A percentile compares a stretch with the other conserved stretches of the same genome.
Evolutionary conservation across 2,888 invertebrate genomes (phyloP).

Genomic region (Drosophila emarginata): DNA sequence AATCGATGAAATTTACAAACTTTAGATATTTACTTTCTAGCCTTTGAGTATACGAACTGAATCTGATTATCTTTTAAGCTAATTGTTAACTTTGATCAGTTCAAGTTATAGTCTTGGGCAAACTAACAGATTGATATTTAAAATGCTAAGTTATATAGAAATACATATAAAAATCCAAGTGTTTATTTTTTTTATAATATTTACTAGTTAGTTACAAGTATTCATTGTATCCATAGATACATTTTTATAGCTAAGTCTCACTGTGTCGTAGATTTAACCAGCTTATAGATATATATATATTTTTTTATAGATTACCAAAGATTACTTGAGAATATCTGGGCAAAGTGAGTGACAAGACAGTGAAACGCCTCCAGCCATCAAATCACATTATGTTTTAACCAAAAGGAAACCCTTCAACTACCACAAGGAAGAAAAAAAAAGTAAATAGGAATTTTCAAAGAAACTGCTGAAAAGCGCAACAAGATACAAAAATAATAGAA

Average conservation of each 20-base stretch:
- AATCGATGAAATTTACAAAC: too few relatives aligned
- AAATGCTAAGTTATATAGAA: too few relatives aligned
- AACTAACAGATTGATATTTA: too few relatives aligned
- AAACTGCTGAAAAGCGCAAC: conserved; percentile 71
- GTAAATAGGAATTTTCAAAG: conserved; percentile 50
- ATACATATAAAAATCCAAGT: too few relatives aligned
- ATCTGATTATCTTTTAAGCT: too few relatives aligned
- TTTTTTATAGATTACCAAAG: background rate
- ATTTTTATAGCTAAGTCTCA: background rate
- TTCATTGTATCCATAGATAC: background rate
- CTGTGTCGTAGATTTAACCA: background rate
- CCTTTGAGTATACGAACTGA: too few relatives aligned
- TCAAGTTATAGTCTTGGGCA: too few relatives aligned
- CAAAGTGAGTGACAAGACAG: conserved; percentile 26
- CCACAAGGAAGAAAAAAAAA: conserved; percentile 15
- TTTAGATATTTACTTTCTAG: too few relatives aligned
- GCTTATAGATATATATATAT: background rate
- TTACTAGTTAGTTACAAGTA: background rate
- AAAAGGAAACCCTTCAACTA: conserved; percentile 55
- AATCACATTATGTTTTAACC: conserved; percentile 36
- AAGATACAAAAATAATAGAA: conserved; percentile 44
- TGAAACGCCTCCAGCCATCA: background rate
- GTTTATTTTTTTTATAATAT: too few relatives aligned
- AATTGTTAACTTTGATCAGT: too few relatives aligned
- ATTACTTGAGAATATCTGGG: background rate